Conservation (phyloP, 2,113 vertebrate species). For the Scophthalmus maximus region DNA sequence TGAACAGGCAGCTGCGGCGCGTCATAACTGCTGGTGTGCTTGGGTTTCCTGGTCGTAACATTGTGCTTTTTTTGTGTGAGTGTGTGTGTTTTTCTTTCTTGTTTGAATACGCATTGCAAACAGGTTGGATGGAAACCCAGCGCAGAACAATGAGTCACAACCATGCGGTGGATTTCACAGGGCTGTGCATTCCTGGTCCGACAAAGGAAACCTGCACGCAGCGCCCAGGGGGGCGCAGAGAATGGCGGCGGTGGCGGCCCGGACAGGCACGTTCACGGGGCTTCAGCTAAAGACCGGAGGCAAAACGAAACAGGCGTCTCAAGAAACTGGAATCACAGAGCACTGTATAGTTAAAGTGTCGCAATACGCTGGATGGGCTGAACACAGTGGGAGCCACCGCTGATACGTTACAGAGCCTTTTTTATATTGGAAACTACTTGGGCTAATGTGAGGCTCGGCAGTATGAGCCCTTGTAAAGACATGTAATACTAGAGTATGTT, state of each 20-base stretch:
- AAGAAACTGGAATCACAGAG: constrained; percentile 16
- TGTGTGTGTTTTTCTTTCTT: neutral
- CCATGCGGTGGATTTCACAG: constrained; percentile 75
- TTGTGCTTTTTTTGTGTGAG: neutral
- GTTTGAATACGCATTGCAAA: constrained; percentile 53
- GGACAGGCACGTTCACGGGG: too few species aligned
- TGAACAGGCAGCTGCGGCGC: constrained; percentile 8
- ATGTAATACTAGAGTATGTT: constrained; percentile 2
- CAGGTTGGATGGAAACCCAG: constrained; percentile 72
- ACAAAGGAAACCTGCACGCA: constrained; percentile 76
- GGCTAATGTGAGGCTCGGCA: neutral
- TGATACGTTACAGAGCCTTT: constrained; percentile 11
- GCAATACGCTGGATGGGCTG: neutral
- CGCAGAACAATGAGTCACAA: constrained; percentile 72
- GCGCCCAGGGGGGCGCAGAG: constrained; percentile 64
- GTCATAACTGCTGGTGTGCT: constrained; percentile 37
- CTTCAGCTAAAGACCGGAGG: constrained; percentile 38
- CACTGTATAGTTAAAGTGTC: neutral
- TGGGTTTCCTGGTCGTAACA: constrained; percentile 25
- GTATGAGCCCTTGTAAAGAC: neutral
- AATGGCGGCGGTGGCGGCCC: constrained; percentile 30
- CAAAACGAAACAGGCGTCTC: neutral
- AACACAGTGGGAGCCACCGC: neutral
- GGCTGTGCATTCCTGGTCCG: constrained; percentile 75
- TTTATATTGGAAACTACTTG: constrained; percentile 2